Evolutionary conservation across 2,888 invertebrate species (phyloP).

Genomic region (Spodoptera littoralis): DNA sequence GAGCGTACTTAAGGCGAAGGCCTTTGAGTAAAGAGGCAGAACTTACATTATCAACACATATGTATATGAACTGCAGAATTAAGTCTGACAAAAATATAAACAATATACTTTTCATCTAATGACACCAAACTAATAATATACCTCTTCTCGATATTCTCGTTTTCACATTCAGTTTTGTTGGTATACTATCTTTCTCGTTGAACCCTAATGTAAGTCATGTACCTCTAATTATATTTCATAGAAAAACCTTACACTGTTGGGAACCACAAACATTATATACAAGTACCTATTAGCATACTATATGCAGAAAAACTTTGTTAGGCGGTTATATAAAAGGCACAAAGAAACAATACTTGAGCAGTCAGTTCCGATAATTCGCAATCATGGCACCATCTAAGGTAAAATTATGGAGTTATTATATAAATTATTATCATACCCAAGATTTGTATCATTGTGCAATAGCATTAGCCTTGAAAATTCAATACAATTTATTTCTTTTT

Average conservation of each 20-base stretch:
- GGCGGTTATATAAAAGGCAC: slow-evolving; percentile 40
- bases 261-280: slow-evolving; percentile 21
- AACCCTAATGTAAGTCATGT: not conserved
- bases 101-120: no score
- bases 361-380: slow-evolving; percentile 28
- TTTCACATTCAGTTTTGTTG: no score
- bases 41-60: no score
- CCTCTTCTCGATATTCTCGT: no score
- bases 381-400: slow-evolving; percentile 49
- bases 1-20: no score
- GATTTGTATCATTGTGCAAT: no score
- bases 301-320: slow-evolving; percentile 7
- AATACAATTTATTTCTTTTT: no score
- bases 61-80: no score
- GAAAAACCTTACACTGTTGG: slow-evolving; percentile 20
- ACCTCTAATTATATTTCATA: not conserved
- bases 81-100: no score
- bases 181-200: not conserved
- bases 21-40: no score
- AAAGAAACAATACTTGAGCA: slow-evolving; percentile 18
- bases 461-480: no score
- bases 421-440: not conserved
- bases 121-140: no score
- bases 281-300: slow-evolving; percentile 27
- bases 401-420: not conserved